Percentiles rank a stretch among this genome's conserved stretches.
phyloP scores from a whole-genome alignment of 2,797 vertebrate species.

The Acanthopagrus latus region DNA sequence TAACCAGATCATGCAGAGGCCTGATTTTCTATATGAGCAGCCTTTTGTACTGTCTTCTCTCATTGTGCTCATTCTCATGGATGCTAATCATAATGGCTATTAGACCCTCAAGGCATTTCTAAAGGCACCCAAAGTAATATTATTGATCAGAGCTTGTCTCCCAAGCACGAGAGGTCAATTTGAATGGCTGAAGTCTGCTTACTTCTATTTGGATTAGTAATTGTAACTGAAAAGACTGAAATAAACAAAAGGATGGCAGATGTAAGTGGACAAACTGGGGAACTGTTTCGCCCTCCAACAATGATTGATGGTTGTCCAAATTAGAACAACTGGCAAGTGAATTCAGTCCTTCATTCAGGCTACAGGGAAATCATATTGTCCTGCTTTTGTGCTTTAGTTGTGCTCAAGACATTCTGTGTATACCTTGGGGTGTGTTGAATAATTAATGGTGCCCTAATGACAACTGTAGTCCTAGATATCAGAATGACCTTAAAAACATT shows the following conservation, averaged over 20 bases:
- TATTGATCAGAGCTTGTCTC: constrained; percentile 75
- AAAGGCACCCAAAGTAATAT: constrained; percentile 44
- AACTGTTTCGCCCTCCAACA: constrained; percentile 39
- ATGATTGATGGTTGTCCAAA: constrained; percentile 61
- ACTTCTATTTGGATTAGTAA: constrained; percentile 41
- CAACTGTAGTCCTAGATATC: constrained; percentile 79
- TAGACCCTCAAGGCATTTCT: constrained; percentile 60
- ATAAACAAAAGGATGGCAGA: constrained; percentile 15
- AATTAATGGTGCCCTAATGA: constrained; percentile 84
- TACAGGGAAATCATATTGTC: constrained; percentile 71
- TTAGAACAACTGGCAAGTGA: constrained; percentile 61
- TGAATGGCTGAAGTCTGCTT: constrained; percentile 55
- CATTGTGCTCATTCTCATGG: constrained; percentile 48
- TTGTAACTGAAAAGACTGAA: constrained; percentile 26
- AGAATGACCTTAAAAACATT: constrained; percentile 86
- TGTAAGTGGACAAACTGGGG: constrained; percentile 25
- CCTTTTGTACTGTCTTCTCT: constrained; percentile 49
- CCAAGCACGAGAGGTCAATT: constrained; percentile 63
- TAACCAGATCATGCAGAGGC: constrained; percentile 8
- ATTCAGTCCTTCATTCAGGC: constrained; percentile 43
- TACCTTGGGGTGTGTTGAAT: constrained; percentile 81
- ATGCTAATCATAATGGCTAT: constrained; percentile 69
- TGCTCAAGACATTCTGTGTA: constrained; percentile 62
- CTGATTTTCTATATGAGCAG: constrained; percentile 9
- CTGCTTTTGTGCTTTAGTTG: constrained; percentile 64